phyloP scores from a whole-genome alignment of 1,140 invertebrate species.

The Macrotrachela quadricornifera region DNA sequence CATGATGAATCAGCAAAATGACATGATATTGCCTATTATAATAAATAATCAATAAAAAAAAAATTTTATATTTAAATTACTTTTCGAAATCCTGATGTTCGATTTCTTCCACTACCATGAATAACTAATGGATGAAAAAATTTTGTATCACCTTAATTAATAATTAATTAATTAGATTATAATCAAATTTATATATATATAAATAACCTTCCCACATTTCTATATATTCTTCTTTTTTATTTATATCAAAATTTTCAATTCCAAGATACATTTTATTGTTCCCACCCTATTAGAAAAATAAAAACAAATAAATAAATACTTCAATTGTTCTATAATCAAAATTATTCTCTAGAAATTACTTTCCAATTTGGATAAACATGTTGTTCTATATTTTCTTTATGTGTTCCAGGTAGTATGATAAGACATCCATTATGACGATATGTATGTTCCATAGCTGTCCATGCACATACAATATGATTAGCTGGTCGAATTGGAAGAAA shows the following conservation, averaged over 20 bases:
- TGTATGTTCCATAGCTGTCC: slow-evolving; percentile 67
- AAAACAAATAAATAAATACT: too few relatives aligned
- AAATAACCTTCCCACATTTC: slow-evolving; percentile 42
- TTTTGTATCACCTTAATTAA: slow-evolving; percentile 62
- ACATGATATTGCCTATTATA: slow-evolving; percentile 50
- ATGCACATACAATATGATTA: slow-evolving; percentile 49
- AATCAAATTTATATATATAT: too few relatives aligned
- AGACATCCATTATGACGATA: slow-evolving; percentile 57
- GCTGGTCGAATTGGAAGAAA: slow-evolving; percentile 59
- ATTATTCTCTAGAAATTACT: too few relatives aligned
- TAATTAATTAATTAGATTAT: slow-evolving; percentile 35
- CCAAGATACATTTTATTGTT: slow-evolving; percentile 64
- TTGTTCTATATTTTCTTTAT: slow-evolving; percentile 39
- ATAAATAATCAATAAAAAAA: neutral
- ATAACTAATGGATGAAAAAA: slow-evolving; percentile 70
- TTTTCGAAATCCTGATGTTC: slow-evolving; percentile 38
- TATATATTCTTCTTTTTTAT: slow-evolving; percentile 35
- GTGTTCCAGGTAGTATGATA: slow-evolving; percentile 54
- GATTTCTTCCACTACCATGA: slow-evolving; percentile 62
- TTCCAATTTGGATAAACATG: slow-evolving; percentile 53
- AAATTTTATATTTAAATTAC: slow-evolving; percentile 21
- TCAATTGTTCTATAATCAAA: too few relatives aligned
- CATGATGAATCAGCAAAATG: slow-evolving; percentile 56
- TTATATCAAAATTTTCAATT: slow-evolving; percentile 37
- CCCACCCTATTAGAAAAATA: slow-evolving; percentile 23